Conservation (phyloP, 2,113 vertebrate species). For the Hippoglossus stenolepis region DNA sequence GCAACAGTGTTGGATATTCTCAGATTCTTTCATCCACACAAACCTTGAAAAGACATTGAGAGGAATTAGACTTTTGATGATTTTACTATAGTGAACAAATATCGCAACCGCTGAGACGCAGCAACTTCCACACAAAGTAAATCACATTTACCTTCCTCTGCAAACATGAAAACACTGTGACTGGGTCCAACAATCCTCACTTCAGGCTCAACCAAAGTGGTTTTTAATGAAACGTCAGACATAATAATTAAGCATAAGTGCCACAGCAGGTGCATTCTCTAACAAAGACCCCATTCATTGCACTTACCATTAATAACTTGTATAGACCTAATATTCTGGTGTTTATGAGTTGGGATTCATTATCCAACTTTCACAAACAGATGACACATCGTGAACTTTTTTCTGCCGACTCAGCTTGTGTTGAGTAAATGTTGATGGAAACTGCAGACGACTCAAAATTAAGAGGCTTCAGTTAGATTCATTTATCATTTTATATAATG, state of each 20-base stretch:
- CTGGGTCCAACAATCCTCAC: slow-evolving; percentile 1
- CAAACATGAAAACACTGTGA: neutral
- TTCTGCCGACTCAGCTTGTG: slow-evolving; percentile 32
- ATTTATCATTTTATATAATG: too few relatives aligned
- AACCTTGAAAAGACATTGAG: slow-evolving; percentile 3
- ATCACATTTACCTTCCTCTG: neutral
- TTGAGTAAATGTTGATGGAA: neutral
- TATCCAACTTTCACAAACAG: slow-evolving; percentile 21
- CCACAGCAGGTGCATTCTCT: slow-evolving; percentile 38
- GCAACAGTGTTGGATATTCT: neutral
- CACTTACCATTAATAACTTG: slow-evolving; percentile 45
- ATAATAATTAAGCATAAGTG: slow-evolving; percentile 41
- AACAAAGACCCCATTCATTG: slow-evolving; percentile 48
- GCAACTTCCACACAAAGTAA: neutral
- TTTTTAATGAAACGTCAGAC: slow-evolving; percentile 41
- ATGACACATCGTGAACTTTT: slow-evolving; percentile 41
- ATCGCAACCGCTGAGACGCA: too few relatives aligned
- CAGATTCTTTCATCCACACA: neutral
- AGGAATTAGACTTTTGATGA: neutral
- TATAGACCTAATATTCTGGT: slow-evolving; percentile 19
- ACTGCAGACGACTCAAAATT: too few relatives aligned
- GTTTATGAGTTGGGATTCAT: slow-evolving; percentile 33
- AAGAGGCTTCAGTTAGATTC: too few relatives aligned
- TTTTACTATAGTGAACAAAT: neutral
- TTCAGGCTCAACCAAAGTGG: slow-evolving; percentile 14